A percentile compares a stretch with the other conserved stretches of the same genome.
Evolutionary conservation across 2,113 vertebrate genomes (phyloP).

Genomic region (Capreolus pygargus): DNA sequence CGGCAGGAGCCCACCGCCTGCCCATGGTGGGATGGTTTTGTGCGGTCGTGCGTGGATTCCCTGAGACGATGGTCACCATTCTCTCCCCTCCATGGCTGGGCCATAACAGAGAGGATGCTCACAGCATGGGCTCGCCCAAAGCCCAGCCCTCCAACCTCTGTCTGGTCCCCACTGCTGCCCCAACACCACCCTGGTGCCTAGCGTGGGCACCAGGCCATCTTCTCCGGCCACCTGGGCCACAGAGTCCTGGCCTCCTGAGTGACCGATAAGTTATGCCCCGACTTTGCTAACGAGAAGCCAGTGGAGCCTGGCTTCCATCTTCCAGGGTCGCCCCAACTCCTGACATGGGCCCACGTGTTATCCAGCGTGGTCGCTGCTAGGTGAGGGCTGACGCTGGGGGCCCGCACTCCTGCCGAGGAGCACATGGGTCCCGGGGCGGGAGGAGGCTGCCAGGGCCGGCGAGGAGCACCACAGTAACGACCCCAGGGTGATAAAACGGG

Average conservation of each 20-base stretch:
- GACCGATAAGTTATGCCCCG: neutral
- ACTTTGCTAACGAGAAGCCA: neutral
- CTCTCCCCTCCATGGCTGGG: neutral
- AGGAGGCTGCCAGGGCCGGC: neutral
- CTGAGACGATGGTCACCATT: accelerated
- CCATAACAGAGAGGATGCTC: neutral
- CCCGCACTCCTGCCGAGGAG: accelerated
- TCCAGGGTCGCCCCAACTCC: neutral
- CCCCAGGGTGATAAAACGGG: slow-evolving; percentile 45
- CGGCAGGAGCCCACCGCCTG: neutral
- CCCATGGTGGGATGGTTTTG: accelerated
- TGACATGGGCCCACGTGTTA: accelerated
- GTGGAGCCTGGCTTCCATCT: neutral
- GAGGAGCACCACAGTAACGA: neutral
- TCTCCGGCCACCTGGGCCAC: accelerated
- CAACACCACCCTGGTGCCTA: accelerated
- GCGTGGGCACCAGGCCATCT: neutral
- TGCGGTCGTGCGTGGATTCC: accelerated
- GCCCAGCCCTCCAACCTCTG: accelerated
- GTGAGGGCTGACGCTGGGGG: accelerated
- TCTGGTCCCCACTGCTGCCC: accelerated
- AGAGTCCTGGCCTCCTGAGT: accelerated
- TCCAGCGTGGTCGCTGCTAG: no score
- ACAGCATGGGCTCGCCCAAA: accelerated
- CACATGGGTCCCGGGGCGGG: accelerated